Evolutionary conservation across 2,888 invertebrate genomes (phyloP), one percentile per base, ranked within the genome.

Genomic region (Limenitis arthemis): DNA sequence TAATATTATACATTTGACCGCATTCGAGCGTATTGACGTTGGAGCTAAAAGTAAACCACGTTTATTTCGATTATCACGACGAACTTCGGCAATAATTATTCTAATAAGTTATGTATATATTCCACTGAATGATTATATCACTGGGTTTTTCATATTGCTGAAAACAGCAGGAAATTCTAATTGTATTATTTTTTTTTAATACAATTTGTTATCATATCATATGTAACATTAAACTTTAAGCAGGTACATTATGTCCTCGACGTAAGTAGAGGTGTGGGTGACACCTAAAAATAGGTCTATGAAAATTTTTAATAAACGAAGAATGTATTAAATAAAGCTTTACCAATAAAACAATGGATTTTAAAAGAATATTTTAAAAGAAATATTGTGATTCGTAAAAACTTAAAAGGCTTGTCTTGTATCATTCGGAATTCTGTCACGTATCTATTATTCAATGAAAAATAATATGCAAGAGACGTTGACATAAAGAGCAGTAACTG

Each of bases 1-100:
- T 67, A 61, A 59, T 58, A 9, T 12, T 31, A 9, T 33, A 9
- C 72, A 70, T 70, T 70, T 68, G 62, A 67, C 68, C 68, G 68
- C 70, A 72, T 71, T 76, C 66, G 68, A 68, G 62, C 57, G 61
- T 61, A 67, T 66, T 69, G 64, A 65, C 51, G 11, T 42, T 43
- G 47, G 48, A 41, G 52, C 55, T 67, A 68, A 68, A 70, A 67
- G 63, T 65, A 56, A 69, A 63, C 65, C 63, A 65, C 66, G 68
- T 72, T 69, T 66, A 69, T 75, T 77, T 73, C 65, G 68, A 65
- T 65, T 63, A 61, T 77, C 80, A 81, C 81, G 80, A 77, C 77
- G 61, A 62, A 64, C 58, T 54, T 67, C 72, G 74, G 74, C 79
- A 75, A 78, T 68, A 61, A 69, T 72, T 72, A 68, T 64, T 73